Percentiles rank a stretch among this genome's conserved stretches.
Conservation (phyloP, 2,113 vertebrate species). For the Octodon degus region DNA sequence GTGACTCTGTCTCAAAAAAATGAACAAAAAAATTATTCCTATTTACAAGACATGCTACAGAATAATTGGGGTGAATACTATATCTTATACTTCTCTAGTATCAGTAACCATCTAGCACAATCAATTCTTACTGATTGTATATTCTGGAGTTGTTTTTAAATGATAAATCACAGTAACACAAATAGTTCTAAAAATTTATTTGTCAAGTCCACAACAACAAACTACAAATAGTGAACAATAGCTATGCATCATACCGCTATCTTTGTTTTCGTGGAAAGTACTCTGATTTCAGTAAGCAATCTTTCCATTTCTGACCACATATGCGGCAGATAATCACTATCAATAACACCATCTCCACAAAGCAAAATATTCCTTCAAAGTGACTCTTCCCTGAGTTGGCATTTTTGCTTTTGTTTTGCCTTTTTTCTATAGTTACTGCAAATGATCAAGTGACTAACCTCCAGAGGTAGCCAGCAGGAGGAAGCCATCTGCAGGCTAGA, state of each 20-base stretch:
- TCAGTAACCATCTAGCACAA: background rate
- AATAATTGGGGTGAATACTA: background rate
- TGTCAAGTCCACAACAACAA: background rate
- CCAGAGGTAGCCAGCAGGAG: background rate
- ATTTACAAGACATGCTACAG: background rate
- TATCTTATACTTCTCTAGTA: background rate
- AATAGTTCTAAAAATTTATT: background rate
- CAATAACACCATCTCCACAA: background rate
- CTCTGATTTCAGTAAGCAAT: background rate
- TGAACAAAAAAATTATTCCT: background rate
- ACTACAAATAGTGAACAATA: background rate
- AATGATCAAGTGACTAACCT: background rate
- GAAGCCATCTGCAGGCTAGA: background rate
- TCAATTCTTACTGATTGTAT: background rate
- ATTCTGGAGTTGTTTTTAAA: background rate
- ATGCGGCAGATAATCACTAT: background rate
- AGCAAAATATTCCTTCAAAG: background rate
- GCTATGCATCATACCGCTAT: background rate
- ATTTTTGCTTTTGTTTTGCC: background rate
- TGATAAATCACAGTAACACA: background rate
- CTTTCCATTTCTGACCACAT: slow-evolving; percentile 34
- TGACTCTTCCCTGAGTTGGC: background rate
- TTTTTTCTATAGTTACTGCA: background rate
- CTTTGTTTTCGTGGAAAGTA: slow-evolving; percentile 52
- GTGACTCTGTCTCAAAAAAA: background rate